Evolutionary conservation across 2,113 vertebrate species (phyloP).

Genomic region (Proteles cristata): DNA sequence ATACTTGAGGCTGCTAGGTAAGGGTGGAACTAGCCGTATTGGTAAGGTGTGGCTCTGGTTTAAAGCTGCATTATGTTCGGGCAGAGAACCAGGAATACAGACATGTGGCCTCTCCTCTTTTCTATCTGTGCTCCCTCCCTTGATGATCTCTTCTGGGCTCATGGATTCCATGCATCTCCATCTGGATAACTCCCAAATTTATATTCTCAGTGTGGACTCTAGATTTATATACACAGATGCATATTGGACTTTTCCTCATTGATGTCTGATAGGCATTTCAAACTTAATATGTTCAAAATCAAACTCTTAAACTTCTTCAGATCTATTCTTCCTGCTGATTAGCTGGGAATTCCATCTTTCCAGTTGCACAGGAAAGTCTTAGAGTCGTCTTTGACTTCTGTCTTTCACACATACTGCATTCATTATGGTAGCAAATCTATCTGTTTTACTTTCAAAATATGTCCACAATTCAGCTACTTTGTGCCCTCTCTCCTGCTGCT

Average conservation of each 20-base stretch:
- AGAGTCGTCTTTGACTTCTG: neutral
- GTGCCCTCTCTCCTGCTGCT: neutral
- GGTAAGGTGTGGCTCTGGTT: neutral
- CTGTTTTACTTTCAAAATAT: neutral
- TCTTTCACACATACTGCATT: neutral
- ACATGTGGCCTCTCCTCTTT: rapidly evolving
- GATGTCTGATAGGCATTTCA: neutral
- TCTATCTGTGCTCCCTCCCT: neutral
- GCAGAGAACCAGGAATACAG: neutral
- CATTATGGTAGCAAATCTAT: neutral
- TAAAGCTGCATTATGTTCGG: neutral
- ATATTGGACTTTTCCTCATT: neutral
- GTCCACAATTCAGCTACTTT: neutral
- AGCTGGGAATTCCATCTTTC: neutral
- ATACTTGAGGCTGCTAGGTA: neutral
- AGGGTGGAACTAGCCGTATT: neutral
- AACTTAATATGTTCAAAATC: neutral
- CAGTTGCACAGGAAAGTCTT: neutral
- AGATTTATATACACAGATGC: neutral
- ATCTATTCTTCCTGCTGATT: neutral
- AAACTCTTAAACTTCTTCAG: neutral
- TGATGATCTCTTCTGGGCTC: neutral
- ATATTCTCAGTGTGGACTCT: neutral
- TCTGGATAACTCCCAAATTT: neutral
- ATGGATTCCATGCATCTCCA: neutral